Evolutionary conservation across 2,888 invertebrate genomes (phyloP), one percentile per base, ranked within the genome.

Genomic region (Clepsis dumicolana): DNA sequence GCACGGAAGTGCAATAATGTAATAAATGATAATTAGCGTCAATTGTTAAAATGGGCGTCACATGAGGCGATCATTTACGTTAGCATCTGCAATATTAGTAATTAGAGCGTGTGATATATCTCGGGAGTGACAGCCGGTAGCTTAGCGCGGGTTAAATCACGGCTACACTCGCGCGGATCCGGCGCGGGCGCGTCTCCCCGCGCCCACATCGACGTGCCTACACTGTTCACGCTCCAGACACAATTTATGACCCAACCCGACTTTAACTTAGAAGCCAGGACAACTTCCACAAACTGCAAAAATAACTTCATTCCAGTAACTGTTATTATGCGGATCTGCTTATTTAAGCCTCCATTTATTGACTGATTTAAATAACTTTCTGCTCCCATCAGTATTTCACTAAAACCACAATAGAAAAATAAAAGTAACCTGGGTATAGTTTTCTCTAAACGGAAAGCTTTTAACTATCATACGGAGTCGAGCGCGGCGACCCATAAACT

Each of bases 61-160:
- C 65, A 64, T 67, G 63, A 70, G 68, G 73, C 70, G 70, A 73
- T 79, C 73, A 81, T 81, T 78, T 69, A 74, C 65, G 75, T 77
- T 80, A 76, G 78, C 76, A 76, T 78, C 77, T 75, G 75, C 80
- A 75, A 82, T 80, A 84, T 82, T 83, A 72, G 80, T 79, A 86
- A 86, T 85, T 84, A 84, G 80, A 80, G 72, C 66, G 72, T 72
- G 80, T 82, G 80, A 85, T 84, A 83, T 82, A 85, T 84, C 81
- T 82, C 73, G 69, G 71, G 72, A 77, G 80, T 81, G 86, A 83
- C 86, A 84, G 81, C 72, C 71, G 71, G 72, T 59, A 50, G 65
- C 65, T 64, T 70, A 72, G 71, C 70, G 75, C 12, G 81, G 82
- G 85, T 86, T 85, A 83, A 85, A 87, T 85, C 85, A 76, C 73